A percentile compares a stretch with the other conserved stretches of the same genome.
Evolutionary conservation across 2,888 invertebrate genomes (phyloP).

Genomic region (Synergus laeviventris): DNA sequence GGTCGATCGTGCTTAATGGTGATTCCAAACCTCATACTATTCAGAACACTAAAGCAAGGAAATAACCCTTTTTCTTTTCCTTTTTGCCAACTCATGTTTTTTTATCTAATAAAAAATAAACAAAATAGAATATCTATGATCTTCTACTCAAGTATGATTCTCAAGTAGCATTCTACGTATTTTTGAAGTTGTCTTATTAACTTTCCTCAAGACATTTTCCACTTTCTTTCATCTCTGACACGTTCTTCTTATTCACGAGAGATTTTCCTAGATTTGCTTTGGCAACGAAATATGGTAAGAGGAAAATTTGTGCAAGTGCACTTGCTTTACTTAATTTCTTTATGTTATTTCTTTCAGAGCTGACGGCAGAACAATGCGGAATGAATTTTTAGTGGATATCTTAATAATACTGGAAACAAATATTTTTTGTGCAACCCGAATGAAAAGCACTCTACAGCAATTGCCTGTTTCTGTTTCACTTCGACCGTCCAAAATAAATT

Average conservation of each 20-base stretch:
- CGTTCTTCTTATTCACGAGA: background rate
- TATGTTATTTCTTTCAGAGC: background rate
- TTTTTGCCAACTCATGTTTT: background rate
- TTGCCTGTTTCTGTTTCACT: no score
- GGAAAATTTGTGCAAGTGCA: no score
- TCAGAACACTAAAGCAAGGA: background rate
- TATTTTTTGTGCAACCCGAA: background rate
- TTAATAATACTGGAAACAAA: background rate
- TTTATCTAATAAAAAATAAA: background rate
- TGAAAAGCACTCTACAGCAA: background rate
- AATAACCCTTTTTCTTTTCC: background rate
- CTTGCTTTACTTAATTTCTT: no score
- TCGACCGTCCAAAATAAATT: no score
- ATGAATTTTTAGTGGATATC: background rate
- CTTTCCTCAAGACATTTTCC: background rate
- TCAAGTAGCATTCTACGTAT: background rate
- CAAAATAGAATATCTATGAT: background rate
- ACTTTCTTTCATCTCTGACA: background rate
- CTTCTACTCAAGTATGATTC: no score
- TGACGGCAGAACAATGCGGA: background rate
- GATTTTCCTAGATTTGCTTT: no score
- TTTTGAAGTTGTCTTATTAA: background rate
- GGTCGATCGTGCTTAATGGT: conserved; percentile 46
- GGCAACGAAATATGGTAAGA: no score
- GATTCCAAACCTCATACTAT: background rate